Conservation (phyloP, 2,888 invertebrate species). For the Tenthredo notha region DNA sequence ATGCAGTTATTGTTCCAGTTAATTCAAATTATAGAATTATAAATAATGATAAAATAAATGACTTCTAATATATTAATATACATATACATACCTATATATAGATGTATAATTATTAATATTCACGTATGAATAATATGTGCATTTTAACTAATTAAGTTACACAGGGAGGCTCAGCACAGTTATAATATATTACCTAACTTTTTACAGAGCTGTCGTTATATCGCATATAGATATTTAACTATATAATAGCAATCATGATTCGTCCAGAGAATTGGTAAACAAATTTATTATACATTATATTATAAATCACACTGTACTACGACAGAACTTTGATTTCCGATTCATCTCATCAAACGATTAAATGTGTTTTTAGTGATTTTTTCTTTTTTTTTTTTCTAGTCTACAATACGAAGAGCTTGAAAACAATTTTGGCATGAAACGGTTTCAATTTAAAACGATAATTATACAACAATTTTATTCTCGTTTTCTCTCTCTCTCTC, state of each 20-base stretch:
- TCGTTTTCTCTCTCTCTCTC: neutral
- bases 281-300: neutral
- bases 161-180: conserved; percentile 13
- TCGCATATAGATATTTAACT: neutral
- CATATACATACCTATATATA: conserved; percentile 50
- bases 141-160: conserved; percentile 47
- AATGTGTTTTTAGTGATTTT: neutral
- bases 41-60: conserved; percentile 14
- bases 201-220: conserved; percentile 19
- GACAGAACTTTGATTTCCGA: conserved; percentile 43
- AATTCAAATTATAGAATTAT: conserved; percentile 13
- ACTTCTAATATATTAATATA: conserved; percentile 42
- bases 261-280: conserved; percentile 45
- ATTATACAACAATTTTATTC: neutral
- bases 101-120: conserved; percentile 57
- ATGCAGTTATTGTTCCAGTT: conserved; percentile 25
- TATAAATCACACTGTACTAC: neutral
- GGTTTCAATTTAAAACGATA: neutral
- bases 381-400: neutral
- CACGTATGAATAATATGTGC: conserved; percentile 63
- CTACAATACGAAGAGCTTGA: neutral
- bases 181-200: neutral
- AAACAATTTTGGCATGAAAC: neutral
- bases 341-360: neutral
- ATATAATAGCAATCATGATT: conserved; percentile 6